Conservation (phyloP, 2,888 invertebrate genomes). For the Dryobota labecula region DNA sequence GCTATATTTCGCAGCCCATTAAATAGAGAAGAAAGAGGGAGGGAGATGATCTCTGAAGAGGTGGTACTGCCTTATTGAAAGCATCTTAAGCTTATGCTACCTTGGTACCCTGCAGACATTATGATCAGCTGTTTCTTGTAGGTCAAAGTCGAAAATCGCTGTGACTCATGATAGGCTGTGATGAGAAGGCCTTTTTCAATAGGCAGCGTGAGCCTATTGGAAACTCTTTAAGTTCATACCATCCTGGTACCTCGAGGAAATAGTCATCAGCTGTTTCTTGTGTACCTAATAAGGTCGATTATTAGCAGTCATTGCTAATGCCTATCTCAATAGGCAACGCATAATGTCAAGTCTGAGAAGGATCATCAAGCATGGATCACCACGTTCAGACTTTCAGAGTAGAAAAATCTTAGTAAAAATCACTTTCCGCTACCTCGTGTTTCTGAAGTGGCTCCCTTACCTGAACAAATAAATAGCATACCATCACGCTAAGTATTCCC, state of each 20-base stretch:
- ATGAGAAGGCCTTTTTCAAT: constrained; percentile 20
- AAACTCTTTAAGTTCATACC: constrained; percentile 21
- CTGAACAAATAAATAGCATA: neutral
- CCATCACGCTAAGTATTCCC: neutral
- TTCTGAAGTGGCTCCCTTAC: neutral
- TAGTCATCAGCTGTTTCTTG: constrained; percentile 44
- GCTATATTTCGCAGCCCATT: neutral
- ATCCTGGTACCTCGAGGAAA: constrained; percentile 34
- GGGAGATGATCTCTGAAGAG: constrained; percentile 1
- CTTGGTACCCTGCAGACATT: constrained; percentile 48
- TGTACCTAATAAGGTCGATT: constrained; percentile 1
- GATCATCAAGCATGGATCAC: too few relatives aligned
- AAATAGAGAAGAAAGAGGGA: neutral
- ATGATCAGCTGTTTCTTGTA: constrained; percentile 56
- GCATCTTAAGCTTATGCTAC: constrained; percentile 20
- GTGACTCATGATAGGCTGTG: constrained; percentile 12
- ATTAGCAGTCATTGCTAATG: neutral
- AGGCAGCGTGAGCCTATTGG: constrained; percentile 3
- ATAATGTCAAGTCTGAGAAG: neutral
- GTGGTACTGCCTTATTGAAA: neutral
- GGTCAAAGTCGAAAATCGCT: constrained; percentile 25
- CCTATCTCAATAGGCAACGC: neutral
- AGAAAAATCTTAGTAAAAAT: neutral
- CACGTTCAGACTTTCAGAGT: neutral
- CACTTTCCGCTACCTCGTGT: too few relatives aligned